phyloP scores from a whole-genome alignment of 2,888 invertebrate genomes.

The Poecilobothrus nobilitatus region DNA sequence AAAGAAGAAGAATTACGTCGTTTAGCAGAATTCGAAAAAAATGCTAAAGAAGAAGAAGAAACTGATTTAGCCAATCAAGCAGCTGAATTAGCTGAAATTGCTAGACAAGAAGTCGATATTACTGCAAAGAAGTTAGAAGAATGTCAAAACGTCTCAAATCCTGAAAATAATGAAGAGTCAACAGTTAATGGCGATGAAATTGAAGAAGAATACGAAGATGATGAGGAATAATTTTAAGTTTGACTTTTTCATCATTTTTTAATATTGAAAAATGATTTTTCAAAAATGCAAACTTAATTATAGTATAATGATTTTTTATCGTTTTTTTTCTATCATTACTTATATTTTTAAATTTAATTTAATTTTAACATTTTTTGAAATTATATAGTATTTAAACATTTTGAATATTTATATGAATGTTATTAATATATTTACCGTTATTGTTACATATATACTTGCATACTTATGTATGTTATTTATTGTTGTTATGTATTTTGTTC shows the following conservation, averaged over 20 bases:
- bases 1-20: constrained; percentile 46
- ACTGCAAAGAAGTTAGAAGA: constrained; percentile 51
- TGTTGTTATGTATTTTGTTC: constrained; percentile 1
- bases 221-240: constrained; percentile 3
- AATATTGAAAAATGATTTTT: not conserved
- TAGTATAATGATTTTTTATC: constrained; percentile 2
- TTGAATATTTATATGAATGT: constrained; percentile 1
- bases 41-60: constrained; percentile 49
- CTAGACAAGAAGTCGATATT: constrained; percentile 54
- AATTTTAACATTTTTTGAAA: not conserved
- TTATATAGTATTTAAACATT: not conserved
- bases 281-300: not conserved
- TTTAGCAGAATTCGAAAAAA: constrained; percentile 43
- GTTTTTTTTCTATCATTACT: not conserved
- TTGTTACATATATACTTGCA: not conserved
- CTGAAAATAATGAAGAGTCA: constrained; percentile 26
- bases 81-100: constrained; percentile 59
- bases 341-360: not conserved
- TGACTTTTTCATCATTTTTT: not conserved
- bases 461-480: not conserved
- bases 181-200: constrained; percentile 37
- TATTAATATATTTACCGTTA: not conserved
- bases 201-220: constrained; percentile 18
- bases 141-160: constrained; percentile 31
- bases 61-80: constrained; percentile 63